phyloP scores from a whole-genome alignment of 2,888 invertebrate species.

The Trachelus troglodyta region DNA sequence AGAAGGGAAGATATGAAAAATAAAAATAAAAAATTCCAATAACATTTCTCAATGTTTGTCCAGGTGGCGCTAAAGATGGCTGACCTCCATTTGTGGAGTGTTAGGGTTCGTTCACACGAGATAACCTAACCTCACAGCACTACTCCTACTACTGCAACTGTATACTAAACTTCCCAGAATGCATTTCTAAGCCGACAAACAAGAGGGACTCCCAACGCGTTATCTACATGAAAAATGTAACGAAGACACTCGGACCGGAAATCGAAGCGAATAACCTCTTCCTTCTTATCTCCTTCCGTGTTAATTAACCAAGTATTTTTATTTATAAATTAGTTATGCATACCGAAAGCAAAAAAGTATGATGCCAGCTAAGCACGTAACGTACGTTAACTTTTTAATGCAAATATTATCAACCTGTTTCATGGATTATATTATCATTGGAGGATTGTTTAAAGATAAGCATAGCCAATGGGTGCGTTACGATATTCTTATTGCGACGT shows the following conservation, averaged over 20 bases:
- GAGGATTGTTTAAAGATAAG: not conserved
- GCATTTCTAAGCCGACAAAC: not conserved
- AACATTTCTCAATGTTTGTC: not conserved
- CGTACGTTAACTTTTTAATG: not conserved
- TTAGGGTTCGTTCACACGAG: not conserved
- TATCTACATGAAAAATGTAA: not conserved
- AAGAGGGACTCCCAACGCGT: not conserved
- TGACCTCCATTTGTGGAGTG: not conserved
- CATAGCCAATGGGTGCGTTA: not conserved
- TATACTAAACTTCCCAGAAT: not conserved
- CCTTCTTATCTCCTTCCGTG: not conserved
- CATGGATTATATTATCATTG: not conserved
- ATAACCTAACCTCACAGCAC: not conserved
- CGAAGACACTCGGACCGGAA: not conserved
- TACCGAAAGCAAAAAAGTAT: not conserved
- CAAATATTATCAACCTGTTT: not conserved
- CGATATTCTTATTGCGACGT: not conserved
- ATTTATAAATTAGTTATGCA: not conserved
- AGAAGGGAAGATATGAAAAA: not conserved
- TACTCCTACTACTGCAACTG: not conserved
- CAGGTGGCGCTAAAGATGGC: not conserved
- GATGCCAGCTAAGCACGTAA: not conserved
- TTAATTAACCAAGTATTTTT: not conserved
- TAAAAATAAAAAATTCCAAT: not conserved
- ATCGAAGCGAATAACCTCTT: not conserved